Evolutionary conservation across 2,113 vertebrate species (phyloP).

Genomic region (Calidris pygmaea): DNA sequence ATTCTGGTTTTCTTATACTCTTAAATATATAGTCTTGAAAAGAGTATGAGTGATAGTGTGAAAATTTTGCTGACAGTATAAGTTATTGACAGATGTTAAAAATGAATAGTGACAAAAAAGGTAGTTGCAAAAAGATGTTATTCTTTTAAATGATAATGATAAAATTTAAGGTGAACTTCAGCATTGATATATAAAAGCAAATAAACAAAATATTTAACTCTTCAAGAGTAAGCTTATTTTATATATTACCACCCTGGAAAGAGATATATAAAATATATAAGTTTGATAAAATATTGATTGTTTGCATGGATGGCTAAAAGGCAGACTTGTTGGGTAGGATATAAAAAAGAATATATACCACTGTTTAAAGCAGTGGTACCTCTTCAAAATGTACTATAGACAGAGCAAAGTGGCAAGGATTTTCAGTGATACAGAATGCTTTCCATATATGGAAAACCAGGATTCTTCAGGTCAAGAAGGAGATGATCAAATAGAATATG

Average conservation of each 20-base stretch:
- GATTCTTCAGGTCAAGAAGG: neutral
- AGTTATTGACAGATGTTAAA: neutral
- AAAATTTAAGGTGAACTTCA: neutral
- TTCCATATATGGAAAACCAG: neutral
- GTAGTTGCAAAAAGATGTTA: neutral
- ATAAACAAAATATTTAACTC: neutral
- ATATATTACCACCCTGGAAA: neutral
- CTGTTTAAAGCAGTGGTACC: rapidly evolving
- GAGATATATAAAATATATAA: neutral
- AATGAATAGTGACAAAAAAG: neutral
- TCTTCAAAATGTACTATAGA: neutral
- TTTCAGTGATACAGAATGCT: neutral
- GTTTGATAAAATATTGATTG: neutral
- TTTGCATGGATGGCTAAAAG: neutral
- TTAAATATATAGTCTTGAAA: neutral
- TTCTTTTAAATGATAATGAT: neutral
- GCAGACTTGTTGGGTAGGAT: neutral
- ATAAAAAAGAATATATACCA: neutral
- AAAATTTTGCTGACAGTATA: neutral
- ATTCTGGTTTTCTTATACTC: neutral
- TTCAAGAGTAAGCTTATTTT: neutral
- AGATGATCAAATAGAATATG: neutral
- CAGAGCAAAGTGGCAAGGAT: neutral
- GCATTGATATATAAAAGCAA: neutral
- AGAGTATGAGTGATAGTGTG: neutral